These are phyloP conservation scores for Siniperca knerii DNA, from an alignment of 2,113 vertebrate genomes.

Conservation along the genomic window DNA sequence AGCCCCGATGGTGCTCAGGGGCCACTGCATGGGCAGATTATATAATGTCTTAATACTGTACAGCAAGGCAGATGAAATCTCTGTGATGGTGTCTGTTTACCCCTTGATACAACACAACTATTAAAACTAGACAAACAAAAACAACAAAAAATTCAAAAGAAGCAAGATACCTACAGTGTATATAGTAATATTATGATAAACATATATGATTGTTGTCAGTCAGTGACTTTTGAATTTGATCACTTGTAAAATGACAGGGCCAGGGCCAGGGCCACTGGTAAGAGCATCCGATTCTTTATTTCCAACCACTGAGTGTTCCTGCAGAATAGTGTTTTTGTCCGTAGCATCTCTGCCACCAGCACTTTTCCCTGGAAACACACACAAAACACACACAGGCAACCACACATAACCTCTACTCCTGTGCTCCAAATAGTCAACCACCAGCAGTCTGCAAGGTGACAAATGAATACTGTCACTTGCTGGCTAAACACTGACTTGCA, in stretches of 20 bases:
- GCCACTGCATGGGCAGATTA: constrained; percentile 66
- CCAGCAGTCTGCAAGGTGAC: constrained; percentile 63
- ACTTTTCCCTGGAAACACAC: constrained; percentile 27
- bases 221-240: constrained; percentile 1
- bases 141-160: background rate
- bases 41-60: constrained; percentile 60
- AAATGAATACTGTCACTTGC: constrained; percentile 79
- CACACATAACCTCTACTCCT: constrained; percentile 24
- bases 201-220: background rate
- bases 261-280: background rate
- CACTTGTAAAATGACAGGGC: background rate
- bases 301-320: constrained; percentile 17
- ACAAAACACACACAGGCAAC: constrained; percentile 8
- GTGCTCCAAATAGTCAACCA: constrained; percentile 49
- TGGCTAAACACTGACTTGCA: constrained; percentile 73
- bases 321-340: constrained; percentile 27
- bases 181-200: background rate
- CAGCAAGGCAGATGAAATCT: constrained; percentile 45
- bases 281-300: constrained; percentile 13
- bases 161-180: background rate
- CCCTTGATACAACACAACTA: constrained; percentile 12
- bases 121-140: constrained; percentile 14
- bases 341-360: constrained; percentile 27
- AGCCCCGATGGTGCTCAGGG: constrained; percentile 59
- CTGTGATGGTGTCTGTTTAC: constrained; percentile 40